phyloP scores from a whole-genome alignment of 2,797 vertebrate species.

The Acestrorhynchus altus region DNA sequence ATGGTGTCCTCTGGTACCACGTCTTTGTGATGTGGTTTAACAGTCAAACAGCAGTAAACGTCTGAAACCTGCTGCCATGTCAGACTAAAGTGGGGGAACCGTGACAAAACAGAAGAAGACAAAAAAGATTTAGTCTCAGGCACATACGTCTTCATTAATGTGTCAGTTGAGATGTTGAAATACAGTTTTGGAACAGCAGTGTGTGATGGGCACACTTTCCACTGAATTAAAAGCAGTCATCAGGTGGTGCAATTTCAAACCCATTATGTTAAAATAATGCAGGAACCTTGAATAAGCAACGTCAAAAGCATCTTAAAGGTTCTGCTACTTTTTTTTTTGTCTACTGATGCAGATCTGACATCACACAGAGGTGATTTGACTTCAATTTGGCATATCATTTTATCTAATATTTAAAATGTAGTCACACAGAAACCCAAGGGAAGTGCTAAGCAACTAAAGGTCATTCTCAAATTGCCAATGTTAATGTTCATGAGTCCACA shows the following conservation, averaged over 20 bases:
- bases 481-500: too few relatives aligned
- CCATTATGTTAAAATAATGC: neutral
- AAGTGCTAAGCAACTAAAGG: too few relatives aligned
- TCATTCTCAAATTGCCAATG: too few relatives aligned
- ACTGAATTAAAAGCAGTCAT: neutral
- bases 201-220: neutral
- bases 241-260: conserved; percentile 3
- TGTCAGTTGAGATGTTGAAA: neutral
- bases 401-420: too few relatives aligned
- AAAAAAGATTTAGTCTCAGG: neutral
- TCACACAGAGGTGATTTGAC: too few relatives aligned
- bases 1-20: neutral
- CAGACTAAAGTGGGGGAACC: conserved; percentile 29
- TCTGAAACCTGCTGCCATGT: conserved; percentile 7
- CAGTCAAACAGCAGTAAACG: neutral
- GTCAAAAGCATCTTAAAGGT: neutral
- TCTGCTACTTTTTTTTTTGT: neutral
- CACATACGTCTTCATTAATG: neutral
- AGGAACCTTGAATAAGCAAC: neutral
- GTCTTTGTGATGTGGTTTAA: conserved; percentile 26
- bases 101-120: neutral
- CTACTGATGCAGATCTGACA: neutral
- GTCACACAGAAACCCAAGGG: too few relatives aligned
- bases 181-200: neutral
- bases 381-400: too few relatives aligned